Percentiles rank a stretch among this genome's conserved stretches.
Evolutionary conservation across 1,140 invertebrate genomes (phyloP).

Genomic region (Tenebrio molitor): DNA sequence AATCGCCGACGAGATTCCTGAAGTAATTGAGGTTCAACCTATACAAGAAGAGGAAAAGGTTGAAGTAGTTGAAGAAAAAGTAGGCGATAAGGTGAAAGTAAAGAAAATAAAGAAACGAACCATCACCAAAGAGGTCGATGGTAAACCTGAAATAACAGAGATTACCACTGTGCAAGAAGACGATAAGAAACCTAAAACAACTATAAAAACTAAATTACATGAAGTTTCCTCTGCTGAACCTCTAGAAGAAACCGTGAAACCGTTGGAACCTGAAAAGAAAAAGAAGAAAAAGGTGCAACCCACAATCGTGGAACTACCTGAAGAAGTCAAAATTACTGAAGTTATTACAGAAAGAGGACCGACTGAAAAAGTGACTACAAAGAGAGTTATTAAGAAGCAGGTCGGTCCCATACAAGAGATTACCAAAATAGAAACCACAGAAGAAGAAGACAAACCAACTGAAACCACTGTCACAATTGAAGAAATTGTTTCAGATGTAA

Average conservation of each 20-base stretch:
- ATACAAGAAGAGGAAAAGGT: conserved; percentile 60
- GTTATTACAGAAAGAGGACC: conserved; percentile 49
- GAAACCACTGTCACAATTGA: conserved; percentile 63
- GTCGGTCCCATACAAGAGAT: conserved; percentile 49
- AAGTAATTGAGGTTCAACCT: conserved; percentile 28
- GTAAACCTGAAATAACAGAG: conserved; percentile 61
- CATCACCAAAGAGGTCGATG: conserved; percentile 57
- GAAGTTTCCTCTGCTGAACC: conserved; percentile 53
- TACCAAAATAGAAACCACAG: conserved; percentile 59
- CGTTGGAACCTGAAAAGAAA: conserved; percentile 51
- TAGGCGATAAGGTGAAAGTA: conserved; percentile 59
- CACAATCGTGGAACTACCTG: conserved; percentile 51
- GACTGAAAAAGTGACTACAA: conserved; percentile 62
- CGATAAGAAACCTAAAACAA: conserved; percentile 57
- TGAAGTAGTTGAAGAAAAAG: conserved; percentile 59
- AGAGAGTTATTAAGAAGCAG: conserved; percentile 62
- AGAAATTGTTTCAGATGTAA: conserved; percentile 51
- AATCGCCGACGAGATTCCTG: conserved; percentile 53
- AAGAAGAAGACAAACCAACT: conserved; percentile 60
- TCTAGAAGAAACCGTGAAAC: conserved; percentile 58
- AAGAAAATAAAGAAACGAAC: conserved; percentile 55
- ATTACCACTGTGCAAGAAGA: conserved; percentile 62
- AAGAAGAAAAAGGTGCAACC: conserved; percentile 48
- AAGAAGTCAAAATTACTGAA: conserved; percentile 54
- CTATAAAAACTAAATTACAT: conserved; percentile 34